A percentile compares a stretch with the other conserved stretches of the same genome.
Evolutionary conservation across 92 coral and sea anemone species (phyloP).

Genomic region (Zoanthus sansibaricus): DNA sequence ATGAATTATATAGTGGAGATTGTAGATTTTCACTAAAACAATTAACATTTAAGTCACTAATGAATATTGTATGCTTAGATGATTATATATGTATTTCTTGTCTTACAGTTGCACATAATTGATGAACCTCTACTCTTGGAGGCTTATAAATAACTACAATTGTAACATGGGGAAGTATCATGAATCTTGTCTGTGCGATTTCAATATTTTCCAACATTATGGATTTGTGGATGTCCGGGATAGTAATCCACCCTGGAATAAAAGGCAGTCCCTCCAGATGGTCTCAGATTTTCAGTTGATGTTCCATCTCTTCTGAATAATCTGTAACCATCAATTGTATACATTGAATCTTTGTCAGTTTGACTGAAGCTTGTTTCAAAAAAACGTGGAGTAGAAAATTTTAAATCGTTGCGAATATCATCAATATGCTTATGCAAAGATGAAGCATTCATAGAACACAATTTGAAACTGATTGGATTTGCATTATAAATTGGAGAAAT

Average conservation of each 20-base stretch:
- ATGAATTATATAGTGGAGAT: conserved; percentile 5
- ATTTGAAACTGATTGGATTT: background rate
- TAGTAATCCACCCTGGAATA: background rate
- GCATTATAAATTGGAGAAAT: no score
- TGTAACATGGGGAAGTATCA: background rate
- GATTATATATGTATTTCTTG: background rate
- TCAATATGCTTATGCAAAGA: no score
- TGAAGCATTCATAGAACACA: background rate
- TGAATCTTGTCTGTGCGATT: background rate
- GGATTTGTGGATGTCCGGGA: background rate
- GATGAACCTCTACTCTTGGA: background rate
- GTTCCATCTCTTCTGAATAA: background rate
- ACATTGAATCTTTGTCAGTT: background rate
- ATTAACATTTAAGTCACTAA: background rate
- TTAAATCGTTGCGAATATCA: no score
- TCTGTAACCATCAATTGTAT: conserved; percentile 1
- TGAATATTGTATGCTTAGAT: background rate
- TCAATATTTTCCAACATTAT: no score
- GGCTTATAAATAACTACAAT: background rate
- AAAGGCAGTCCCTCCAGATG: background rate
- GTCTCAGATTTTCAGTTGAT: background rate
- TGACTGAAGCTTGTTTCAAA: conserved; percentile 6
- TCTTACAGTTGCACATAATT: background rate
- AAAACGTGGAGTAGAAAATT: background rate
- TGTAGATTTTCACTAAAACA: background rate